Evolutionary conservation across 2,797 vertebrate genomes (phyloP), one percentile per base, ranked within the genome.

Genomic region (Botia kubotai): DNA sequence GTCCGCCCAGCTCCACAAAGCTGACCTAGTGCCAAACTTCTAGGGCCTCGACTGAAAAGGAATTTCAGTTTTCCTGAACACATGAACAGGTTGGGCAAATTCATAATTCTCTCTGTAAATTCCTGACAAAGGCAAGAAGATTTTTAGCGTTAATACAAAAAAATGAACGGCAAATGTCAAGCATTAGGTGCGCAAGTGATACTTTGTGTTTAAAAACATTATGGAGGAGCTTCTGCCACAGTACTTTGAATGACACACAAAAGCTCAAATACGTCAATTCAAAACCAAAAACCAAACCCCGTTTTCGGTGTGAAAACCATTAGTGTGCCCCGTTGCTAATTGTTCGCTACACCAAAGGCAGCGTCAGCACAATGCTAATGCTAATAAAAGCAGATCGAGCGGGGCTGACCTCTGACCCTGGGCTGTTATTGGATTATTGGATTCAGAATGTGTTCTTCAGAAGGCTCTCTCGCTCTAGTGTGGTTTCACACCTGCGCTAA

Each of bases 401-500:
- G 11, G 39, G n/a, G 23, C 2, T 66, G 23, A 72, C 67, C 72
- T 26, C 21, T 76, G 72, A n/a, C 57, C 82, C 69, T 17, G 16
- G 52, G 53, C 46, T 67, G 26, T 46, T 79, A 29, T 36, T 72
- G 29, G 58, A 52, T 14, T 26, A 26, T 26, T 26, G 23, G 23
- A 26, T 26, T 33, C 33, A 33, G 33, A 19, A 23, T 7, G 8
- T 19, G 13, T 21, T 60, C 46, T 29, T 26, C 63, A 48, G 46
- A 43, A 6, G 36, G 33, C 19, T 50, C 36, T 75, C 78, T 60
- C 11, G 10, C 63, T 48, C 17, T 65, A 50, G 62, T 57, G 72
- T 63, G 67, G 33, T 29, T 63, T 73, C 43, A 81, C 29, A 75
- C 69, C 50, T 13, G 6, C 43, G 16, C 29, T 73, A 81, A 86